Evolutionary conservation across 2,888 invertebrate species (phyloP).

Genomic region (Drosophila atripex): DNA sequence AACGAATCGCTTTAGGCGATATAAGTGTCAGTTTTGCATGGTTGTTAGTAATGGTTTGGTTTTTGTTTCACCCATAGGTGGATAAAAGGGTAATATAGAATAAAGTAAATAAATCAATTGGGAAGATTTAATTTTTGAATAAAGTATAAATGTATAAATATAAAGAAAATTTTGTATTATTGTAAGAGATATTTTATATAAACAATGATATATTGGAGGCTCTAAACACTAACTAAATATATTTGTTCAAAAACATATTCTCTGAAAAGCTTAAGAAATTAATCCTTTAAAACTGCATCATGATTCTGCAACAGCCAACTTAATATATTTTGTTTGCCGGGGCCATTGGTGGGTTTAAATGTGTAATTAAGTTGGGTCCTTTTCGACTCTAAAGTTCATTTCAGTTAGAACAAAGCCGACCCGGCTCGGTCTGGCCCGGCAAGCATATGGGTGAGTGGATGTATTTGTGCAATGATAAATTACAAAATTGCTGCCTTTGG

Average conservation of each 20-base stretch:
- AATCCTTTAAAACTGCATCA: conserved; percentile 8
- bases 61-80: conserved; percentile 19
- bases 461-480: conserved; percentile 77
- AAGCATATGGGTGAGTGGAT: conserved; percentile 43
- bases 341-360: conserved; percentile 57
- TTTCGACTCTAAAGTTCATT: conserved; percentile 67
- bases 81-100: not conserved
- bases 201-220: no score
- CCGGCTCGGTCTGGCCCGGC: not conserved
- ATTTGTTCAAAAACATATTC: no score
- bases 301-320: not conserved
- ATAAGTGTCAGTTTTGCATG: conserved; percentile 37
- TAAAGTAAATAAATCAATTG: not conserved
- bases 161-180: no score
- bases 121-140: not conserved
- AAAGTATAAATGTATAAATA: no score
- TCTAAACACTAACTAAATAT: no score
- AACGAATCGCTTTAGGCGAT: conserved; percentile 51
- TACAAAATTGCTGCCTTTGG: conserved; percentile 77
- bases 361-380: conserved; percentile 46
- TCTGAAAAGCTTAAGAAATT: no score
- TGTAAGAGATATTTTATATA: no score
- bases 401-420: conserved; percentile 57
- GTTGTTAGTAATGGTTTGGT: conserved; percentile 18
- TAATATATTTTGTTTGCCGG: conserved; percentile 13